phyloP scores from a whole-genome alignment of 1,140 invertebrate genomes.

The Fopius arisanus region DNA sequence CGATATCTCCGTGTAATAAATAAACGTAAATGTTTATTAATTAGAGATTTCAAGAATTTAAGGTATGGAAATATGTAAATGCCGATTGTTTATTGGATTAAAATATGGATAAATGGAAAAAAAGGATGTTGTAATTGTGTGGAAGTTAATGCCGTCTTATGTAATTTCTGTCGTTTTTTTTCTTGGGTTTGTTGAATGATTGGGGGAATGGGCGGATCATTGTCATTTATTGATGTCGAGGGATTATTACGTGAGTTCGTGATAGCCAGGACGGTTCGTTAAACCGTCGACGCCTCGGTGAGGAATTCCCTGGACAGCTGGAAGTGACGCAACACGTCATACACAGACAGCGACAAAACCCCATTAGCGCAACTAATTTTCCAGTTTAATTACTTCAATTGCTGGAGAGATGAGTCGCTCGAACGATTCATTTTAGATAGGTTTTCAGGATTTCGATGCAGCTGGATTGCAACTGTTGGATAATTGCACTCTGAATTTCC shows the following conservation, averaged over 20 bases:
- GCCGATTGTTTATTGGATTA: neutral
- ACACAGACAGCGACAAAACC: neutral
- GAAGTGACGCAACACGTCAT: neutral
- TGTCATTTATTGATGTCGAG: neutral
- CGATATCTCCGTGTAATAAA: too few relatives aligned
- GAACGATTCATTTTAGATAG: neutral
- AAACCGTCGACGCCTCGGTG: neutral
- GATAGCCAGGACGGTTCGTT: neutral
- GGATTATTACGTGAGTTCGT: neutral
- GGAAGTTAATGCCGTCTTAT: neutral
- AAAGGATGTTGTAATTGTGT: neutral
- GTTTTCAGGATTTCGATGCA: too few relatives aligned
- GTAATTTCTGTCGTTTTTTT: neutral
- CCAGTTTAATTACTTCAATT: neutral
- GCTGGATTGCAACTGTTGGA: too few relatives aligned
- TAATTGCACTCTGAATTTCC: too few relatives aligned
- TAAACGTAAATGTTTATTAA: too few relatives aligned
- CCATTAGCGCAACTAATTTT: neutral
- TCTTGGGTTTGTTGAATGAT: neutral
- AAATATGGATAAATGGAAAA: too few relatives aligned
- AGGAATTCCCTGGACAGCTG: neutral
- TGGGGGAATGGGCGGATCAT: neutral
- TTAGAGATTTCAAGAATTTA: too few relatives aligned
- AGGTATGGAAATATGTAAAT: too few relatives aligned
- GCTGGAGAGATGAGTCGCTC: neutral